phyloP scores from a whole-genome alignment of 2,113 vertebrate species.

The Halcyon senegalensis region DNA sequence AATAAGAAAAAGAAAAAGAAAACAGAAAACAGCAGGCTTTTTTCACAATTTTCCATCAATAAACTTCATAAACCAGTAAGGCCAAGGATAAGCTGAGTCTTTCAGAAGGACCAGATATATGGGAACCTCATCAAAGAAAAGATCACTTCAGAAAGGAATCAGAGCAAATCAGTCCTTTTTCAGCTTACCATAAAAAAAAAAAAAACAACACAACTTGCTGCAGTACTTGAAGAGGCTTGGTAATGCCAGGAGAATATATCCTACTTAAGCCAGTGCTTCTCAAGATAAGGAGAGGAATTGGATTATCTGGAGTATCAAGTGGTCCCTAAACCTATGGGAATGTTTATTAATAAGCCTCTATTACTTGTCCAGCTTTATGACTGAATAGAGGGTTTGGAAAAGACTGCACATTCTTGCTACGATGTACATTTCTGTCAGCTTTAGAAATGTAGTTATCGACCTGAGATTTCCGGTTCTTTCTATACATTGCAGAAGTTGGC shows the following conservation, averaged over 20 bases:
- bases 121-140: not conserved
- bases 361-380: not conserved
- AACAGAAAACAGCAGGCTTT: accelerated
- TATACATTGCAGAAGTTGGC: not conserved
- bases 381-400: not conserved
- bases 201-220: not conserved
- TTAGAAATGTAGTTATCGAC: not conserved
- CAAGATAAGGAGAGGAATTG: not conserved
- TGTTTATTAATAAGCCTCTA: not conserved
- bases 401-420: not conserved
- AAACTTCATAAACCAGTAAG: not conserved
- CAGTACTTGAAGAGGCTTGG: not conserved
- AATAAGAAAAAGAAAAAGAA: not conserved
- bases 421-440: not conserved
- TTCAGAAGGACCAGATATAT: not conserved
- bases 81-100: not conserved
- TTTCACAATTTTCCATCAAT: not conserved
- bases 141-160: not conserved
- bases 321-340: not conserved
- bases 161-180: not conserved
- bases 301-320: not conserved
- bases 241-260: not conserved
- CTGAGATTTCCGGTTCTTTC: not conserved
- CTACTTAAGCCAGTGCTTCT: not conserved
- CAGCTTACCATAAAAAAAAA: not conserved